phyloP scores from a whole-genome alignment of 2,113 vertebrate species.

The Halcyon senegalensis region DNA sequence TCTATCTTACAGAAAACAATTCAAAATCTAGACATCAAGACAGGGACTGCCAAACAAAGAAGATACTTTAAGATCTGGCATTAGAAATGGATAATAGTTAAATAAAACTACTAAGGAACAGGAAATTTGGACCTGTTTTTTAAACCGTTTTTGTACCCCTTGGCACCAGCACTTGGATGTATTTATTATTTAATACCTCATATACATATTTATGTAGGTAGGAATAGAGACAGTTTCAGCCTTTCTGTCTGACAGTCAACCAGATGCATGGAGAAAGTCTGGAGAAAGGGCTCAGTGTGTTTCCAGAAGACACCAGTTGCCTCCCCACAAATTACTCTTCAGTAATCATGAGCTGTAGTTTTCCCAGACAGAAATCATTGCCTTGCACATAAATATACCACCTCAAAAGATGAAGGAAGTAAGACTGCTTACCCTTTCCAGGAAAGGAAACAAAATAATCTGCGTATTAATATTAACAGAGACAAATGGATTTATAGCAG shows the following conservation, averaged over 20 bases:
- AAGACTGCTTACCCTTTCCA: neutral
- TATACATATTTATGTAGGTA: neutral
- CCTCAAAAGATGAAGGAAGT: neutral
- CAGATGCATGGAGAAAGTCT: neutral
- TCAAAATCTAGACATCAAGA: neutral
- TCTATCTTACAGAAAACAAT: neutral
- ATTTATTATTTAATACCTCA: neutral
- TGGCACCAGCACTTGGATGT: neutral
- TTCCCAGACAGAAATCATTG: neutral
- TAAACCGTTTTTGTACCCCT: neutral
- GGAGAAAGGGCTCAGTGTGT: neutral
- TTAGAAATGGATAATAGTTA: neutral
- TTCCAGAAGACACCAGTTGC: neutral
- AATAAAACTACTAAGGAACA: neutral
- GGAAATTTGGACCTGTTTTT: neutral
- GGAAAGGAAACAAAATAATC: neutral
- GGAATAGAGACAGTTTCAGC: neutral
- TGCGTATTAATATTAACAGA: conserved; percentile 1
- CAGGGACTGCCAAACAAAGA: neutral
- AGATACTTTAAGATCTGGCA: neutral
- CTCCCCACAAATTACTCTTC: neutral
- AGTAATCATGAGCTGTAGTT: neutral
- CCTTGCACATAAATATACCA: neutral
- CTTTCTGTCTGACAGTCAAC: neutral
- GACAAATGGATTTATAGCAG: neutral